A percentile compares a stretch with the other conserved stretches of the same genome.
phyloP scores from a whole-genome alignment of 2,797 vertebrate species.

The Hirundo rustica region DNA sequence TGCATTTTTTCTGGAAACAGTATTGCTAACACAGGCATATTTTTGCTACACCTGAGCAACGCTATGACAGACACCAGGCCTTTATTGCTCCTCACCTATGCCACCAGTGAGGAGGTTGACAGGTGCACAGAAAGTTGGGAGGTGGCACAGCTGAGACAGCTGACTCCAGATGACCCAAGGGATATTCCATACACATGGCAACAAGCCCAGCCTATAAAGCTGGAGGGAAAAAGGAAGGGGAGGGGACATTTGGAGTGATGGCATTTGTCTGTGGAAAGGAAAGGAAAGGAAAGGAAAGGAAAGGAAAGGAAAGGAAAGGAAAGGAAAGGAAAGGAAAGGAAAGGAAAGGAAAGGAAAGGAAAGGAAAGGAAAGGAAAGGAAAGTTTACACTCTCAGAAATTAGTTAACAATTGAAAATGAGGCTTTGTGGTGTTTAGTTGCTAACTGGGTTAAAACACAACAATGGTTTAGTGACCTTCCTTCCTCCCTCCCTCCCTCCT shows the following conservation, averaged over 20 bases:
- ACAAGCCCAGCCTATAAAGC: not conserved
- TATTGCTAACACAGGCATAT: not conserved
- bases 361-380: too few relatives aligned
- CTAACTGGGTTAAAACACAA: not conserved
- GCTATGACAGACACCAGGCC: not conserved
- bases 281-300: too few relatives aligned
- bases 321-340: too few relatives aligned
- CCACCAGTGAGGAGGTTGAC: not conserved
- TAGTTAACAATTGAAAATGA: not conserved
- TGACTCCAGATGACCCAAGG: not conserved
- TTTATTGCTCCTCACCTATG: not conserved
- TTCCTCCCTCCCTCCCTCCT: too few relatives aligned
- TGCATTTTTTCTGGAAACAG: not conserved
- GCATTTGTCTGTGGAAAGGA: not conserved
- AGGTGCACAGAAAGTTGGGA: rapidly evolving
- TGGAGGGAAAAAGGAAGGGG: not conserved
- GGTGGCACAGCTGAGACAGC: not conserved
- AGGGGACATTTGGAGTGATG: rapidly evolving
- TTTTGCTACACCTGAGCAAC: not conserved
- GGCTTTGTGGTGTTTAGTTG: not conserved
- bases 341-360: too few relatives aligned
- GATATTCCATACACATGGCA: not conserved
- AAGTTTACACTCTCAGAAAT: not conserved
- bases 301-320: too few relatives aligned
- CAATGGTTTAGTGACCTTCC: not conserved